Evolutionary conservation across 2,888 invertebrate species (phyloP).

Genomic region (Thereva nobilitata): DNA sequence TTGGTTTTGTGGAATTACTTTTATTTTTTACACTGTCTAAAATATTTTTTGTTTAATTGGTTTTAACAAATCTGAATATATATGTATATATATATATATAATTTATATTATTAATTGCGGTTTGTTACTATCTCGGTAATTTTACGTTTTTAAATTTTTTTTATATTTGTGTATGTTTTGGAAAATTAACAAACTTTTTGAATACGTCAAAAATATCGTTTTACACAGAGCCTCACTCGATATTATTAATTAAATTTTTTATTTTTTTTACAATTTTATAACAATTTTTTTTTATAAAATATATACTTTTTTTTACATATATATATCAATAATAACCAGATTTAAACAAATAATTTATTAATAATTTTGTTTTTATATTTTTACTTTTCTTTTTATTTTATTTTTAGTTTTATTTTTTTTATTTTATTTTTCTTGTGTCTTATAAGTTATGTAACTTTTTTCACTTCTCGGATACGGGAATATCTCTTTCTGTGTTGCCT

Average conservation of each 20-base stretch:
- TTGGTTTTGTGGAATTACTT: not conserved
- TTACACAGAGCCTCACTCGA: conserved; percentile 4
- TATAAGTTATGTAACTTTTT: conserved; percentile 31
- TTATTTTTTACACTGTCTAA: no score
- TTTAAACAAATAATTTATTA: conserved; percentile 13
- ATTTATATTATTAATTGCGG: no score
- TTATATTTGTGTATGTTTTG: not conserved
- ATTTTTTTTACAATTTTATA: no score
- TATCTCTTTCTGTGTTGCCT: conserved; percentile 22
- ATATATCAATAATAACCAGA: conserved; percentile 4
- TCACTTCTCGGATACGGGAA: conserved; percentile 5
- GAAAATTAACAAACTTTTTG: not conserved
- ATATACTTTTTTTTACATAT: no score
- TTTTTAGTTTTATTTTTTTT: not conserved
- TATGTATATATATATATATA: no score
- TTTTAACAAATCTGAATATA: no score
- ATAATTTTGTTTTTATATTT: not conserved
- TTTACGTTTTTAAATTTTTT: not conserved
- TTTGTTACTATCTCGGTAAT: not conserved
- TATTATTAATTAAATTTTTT: not conserved
- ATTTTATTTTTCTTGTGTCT: conserved; percentile 10
- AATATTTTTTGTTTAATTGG: no score
- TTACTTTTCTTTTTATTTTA: conserved; percentile 18
- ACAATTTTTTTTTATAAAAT: no score
- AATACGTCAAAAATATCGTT: no score